Evolutionary conservation across 37 sponge, comb jelly and placozoan species (phyloP).

Genomic region (Amphimedon queenslandica): DNA sequence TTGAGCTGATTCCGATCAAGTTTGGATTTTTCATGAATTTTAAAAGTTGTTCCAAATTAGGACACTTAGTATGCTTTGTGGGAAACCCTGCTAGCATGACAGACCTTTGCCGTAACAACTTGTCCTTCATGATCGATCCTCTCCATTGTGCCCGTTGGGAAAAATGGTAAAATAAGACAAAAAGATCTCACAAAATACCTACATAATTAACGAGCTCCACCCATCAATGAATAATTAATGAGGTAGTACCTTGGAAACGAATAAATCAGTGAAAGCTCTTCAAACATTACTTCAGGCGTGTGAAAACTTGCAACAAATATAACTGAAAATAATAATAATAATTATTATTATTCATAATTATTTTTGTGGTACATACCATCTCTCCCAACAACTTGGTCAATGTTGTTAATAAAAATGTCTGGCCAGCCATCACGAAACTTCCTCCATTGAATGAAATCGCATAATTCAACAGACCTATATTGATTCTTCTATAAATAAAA

Average conservation of each 20-base stretch:
- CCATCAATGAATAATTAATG: background rate
- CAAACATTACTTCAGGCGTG: conserved; percentile 75
- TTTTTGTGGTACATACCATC: conserved; percentile 78
- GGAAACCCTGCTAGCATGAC: too few species aligned
- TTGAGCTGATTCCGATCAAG: too few species aligned
- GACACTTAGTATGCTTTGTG: too few species aligned
- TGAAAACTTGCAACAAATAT: conserved; percentile 84
- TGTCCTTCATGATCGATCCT: conserved; percentile 89
- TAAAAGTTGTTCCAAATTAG: too few species aligned
- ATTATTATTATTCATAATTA: background rate
- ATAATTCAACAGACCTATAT: conserved; percentile 52
- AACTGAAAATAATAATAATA: conserved; percentile 31
- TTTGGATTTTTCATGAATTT: too few species aligned
- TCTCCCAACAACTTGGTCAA: conserved; percentile 76
- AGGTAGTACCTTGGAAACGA: conserved; percentile 62
- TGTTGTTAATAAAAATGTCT: conserved; percentile 82
- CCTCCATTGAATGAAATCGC: conserved; percentile 56
- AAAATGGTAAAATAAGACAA: conserved; percentile 85
- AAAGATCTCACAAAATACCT: conserved; percentile 87
- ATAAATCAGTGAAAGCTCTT: conserved; percentile 90
- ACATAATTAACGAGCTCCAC: background rate
- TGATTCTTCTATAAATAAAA: conserved; percentile 6
- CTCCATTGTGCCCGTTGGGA: conserved; percentile 96
- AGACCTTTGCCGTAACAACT: conserved; percentile 72
- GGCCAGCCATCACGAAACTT: conserved; percentile 88